A percentile compares a stretch with the other conserved stretches of the same genome.
phyloP scores from a whole-genome alignment of 2,113 vertebrate genomes.

The Ramphastos sulfuratus region DNA sequence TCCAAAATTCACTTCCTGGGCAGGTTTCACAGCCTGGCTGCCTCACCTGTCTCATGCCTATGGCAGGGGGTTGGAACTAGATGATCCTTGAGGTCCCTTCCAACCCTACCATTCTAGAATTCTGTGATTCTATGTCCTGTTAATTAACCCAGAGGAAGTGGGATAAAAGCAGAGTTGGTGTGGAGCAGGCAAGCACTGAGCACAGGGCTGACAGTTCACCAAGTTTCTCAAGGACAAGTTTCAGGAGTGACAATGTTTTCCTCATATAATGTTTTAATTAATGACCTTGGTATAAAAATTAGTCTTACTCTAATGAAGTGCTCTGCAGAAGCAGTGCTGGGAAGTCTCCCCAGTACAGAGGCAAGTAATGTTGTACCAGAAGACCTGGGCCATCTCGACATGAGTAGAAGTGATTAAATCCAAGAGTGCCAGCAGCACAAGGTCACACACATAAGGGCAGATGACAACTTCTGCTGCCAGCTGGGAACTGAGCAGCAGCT shows the following conservation, averaged over 20 bases:
- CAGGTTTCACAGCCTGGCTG: background rate
- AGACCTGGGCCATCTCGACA: background rate
- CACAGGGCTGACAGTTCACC: background rate
- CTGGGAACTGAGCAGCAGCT: constrained; percentile 21
- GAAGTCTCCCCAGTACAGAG: constrained; percentile 19
- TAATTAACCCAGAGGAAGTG: background rate
- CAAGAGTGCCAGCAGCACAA: background rate
- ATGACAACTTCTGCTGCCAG: background rate
- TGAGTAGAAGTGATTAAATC: constrained; percentile 17
- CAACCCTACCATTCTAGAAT: no score
- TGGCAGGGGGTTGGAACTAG: no score
- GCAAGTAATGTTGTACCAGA: background rate
- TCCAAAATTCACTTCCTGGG: background rate
- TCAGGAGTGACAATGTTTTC: background rate
- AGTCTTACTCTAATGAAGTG: constrained; percentile 28
- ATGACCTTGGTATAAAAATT: constrained; percentile 20
- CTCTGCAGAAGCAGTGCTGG: background rate
- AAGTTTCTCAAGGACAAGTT: background rate
- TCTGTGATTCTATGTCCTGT: background rate
- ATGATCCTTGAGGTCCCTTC: no score
- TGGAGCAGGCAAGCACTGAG: background rate
- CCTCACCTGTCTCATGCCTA: background rate
- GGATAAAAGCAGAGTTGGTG: background rate
- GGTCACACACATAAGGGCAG: background rate
- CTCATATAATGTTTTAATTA: constrained; percentile 31